phyloP scores from a whole-genome alignment of 2,888 invertebrate genomes.

The Tenthredo amoena region DNA sequence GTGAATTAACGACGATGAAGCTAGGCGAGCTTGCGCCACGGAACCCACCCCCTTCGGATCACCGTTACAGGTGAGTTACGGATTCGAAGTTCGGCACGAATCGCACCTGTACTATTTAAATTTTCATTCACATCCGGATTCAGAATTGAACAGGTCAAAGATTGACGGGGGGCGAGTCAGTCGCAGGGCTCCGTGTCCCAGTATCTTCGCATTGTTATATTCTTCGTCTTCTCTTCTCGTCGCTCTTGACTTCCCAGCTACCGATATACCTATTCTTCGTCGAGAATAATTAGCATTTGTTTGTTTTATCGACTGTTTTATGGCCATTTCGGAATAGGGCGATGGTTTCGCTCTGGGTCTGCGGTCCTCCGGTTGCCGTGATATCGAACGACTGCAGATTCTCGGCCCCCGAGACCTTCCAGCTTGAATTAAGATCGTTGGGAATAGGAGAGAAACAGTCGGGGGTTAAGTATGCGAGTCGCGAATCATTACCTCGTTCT shows the following conservation, averaged over 20 bases:
- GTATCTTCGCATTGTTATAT: background rate
- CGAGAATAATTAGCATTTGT: background rate
- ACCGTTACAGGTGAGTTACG: background rate
- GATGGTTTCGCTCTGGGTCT: background rate
- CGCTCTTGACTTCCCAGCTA: background rate
- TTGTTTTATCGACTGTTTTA: slow-evolving; percentile 30
- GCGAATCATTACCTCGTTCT: no score
- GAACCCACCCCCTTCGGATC: background rate
- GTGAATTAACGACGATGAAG: background rate
- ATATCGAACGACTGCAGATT: background rate
- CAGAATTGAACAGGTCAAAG: slow-evolving; percentile 6
- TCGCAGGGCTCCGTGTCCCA: background rate
- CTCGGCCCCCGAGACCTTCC: background rate
- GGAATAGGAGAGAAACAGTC: background rate
- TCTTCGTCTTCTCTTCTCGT: background rate
- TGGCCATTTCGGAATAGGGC: background rate
- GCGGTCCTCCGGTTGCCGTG: background rate
- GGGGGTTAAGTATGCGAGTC: background rate
- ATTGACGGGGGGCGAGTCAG: background rate
- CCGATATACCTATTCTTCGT: background rate
- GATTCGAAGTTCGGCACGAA: background rate
- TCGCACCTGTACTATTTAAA: background rate
- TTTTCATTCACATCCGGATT: background rate
- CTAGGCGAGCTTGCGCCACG: background rate
- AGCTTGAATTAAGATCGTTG: no score